Conservation (phyloP, 2,888 invertebrate species). For the Drosophila dives region DNA sequence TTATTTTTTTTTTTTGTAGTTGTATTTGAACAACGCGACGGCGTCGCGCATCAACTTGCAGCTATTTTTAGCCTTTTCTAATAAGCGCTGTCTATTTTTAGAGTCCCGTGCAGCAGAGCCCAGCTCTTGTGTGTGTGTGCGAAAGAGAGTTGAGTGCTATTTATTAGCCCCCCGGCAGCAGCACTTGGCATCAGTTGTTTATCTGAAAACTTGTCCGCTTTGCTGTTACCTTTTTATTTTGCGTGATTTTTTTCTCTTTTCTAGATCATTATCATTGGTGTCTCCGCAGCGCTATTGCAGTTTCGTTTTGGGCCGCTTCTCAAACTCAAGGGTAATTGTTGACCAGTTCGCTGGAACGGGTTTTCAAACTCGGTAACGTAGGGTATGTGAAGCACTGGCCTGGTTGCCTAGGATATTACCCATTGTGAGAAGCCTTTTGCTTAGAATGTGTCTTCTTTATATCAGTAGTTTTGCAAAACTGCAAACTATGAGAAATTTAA, state of each 20-base stretch:
- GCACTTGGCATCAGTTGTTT: conserved; percentile 53
- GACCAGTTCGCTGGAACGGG: conserved; percentile 49
- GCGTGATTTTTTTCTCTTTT: conserved; percentile 16
- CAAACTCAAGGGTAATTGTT: conserved; percentile 61
- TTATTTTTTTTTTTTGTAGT: conserved; percentile 28
- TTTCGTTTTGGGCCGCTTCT: conserved; percentile 59
- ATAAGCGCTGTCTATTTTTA: conserved; percentile 79
- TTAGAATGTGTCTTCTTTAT: background rate
- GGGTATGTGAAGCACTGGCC: conserved; percentile 28
- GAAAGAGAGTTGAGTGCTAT: conserved; percentile 22
- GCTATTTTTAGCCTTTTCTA: conserved; percentile 80
- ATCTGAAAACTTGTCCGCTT: conserved; percentile 59
- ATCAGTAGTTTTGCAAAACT: background rate
- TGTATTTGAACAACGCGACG: conserved; percentile 24
- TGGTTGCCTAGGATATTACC: conserved; percentile 11
- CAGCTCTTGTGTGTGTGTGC: conserved; percentile 48
- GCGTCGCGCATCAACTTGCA: conserved; percentile 48
- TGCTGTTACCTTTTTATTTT: conserved; percentile 43
- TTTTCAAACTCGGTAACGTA: conserved; percentile 36
- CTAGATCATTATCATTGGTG: conserved; percentile 74
- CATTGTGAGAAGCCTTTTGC: background rate
- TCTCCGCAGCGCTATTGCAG: conserved; percentile 61
- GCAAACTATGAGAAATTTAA: background rate
- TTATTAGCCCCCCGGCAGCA: conserved; percentile 16
- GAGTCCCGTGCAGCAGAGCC: conserved; percentile 56